Percentiles rank a stretch among this genome's conserved stretches.
phyloP scores from a whole-genome alignment of 53 echinoderm and acorn worm species.

The Pentamera pediparva region DNA sequence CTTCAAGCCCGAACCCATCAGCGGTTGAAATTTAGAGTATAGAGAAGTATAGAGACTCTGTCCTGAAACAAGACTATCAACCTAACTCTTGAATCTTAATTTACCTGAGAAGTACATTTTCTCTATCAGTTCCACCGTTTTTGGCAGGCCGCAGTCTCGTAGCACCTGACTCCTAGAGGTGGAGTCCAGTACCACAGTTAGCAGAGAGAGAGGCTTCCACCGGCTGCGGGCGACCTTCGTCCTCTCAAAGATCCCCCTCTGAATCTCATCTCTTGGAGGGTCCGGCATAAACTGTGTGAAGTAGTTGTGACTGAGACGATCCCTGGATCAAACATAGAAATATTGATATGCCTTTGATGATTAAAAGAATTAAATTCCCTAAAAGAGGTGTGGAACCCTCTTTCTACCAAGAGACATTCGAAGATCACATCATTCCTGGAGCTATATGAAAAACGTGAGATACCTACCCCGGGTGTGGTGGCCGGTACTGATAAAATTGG shows the following conservation, averaged over 20 bases:
- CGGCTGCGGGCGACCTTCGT: conserved; percentile 29
- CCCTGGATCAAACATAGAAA: not conserved
- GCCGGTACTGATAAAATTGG: too few species aligned
- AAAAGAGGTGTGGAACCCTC: too few species aligned
- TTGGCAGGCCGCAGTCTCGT: conserved; percentile 78
- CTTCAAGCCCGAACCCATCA: too few species aligned
- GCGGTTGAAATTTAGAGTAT: too few species aligned
- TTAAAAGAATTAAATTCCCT: too few species aligned
- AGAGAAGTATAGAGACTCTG: not conserved
- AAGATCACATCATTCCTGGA: too few species aligned
- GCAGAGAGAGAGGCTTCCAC: conserved; percentile 78
- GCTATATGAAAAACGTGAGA: too few species aligned
- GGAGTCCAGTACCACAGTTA: conserved; percentile 78
- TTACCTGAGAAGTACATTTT: conserved; percentile 19
- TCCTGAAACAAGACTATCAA: not conserved
- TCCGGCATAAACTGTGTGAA: conserved; percentile 77
- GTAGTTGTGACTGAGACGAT: conserved; percentile 64
- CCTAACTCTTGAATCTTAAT: not conserved
- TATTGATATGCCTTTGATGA: not conserved
- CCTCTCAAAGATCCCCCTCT: conserved; percentile 28
- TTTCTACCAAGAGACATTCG: too few species aligned
- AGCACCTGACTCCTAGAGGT: conserved; percentile 79
- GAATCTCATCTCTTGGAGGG: conserved; percentile 46
- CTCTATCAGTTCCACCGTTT: conserved; percentile 61
- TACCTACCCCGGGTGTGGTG: too few species aligned